These are phyloP conservation scores for Plebejus anna DNA, from an alignment of 2,888 invertebrate genomes.

Conservation along the genomic window DNA sequence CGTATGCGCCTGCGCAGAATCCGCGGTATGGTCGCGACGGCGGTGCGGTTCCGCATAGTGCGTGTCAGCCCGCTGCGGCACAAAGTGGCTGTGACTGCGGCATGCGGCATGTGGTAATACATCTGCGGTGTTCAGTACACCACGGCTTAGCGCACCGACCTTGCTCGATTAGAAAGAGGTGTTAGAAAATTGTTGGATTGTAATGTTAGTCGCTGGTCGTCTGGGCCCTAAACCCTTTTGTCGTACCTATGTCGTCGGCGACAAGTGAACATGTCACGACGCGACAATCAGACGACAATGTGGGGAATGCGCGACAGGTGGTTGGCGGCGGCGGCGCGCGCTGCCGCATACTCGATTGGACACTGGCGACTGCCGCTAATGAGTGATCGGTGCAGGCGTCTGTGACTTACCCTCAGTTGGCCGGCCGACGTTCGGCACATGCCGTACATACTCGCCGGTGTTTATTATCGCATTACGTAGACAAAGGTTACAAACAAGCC, in stretches of 20 bases:
- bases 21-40: not conserved
- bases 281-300: conserved; percentile 6
- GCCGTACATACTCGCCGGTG: not conserved
- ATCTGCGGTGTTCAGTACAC: no score
- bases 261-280: not conserved
- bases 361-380: not conserved
- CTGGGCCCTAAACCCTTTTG: no score
- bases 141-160: no score
- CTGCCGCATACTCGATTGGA: conserved; percentile 14
- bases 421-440: not conserved
- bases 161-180: no score
- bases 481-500: not conserved
- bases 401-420: not conserved
- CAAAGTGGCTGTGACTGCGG: not conserved
- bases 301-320: not conserved
- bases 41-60: conserved; percentile 1
- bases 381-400: not conserved
- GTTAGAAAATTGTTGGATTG: no score
- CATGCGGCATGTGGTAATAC: not conserved
- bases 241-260: not conserved
- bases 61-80: not conserved
- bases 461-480: not conserved
- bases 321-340: not conserved
- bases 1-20: conserved; percentile 7
- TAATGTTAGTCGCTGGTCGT: no score